Evolutionary conservation across 1,140 invertebrate species (phyloP).

Genomic region (Caenorhabditis latens): DNA sequence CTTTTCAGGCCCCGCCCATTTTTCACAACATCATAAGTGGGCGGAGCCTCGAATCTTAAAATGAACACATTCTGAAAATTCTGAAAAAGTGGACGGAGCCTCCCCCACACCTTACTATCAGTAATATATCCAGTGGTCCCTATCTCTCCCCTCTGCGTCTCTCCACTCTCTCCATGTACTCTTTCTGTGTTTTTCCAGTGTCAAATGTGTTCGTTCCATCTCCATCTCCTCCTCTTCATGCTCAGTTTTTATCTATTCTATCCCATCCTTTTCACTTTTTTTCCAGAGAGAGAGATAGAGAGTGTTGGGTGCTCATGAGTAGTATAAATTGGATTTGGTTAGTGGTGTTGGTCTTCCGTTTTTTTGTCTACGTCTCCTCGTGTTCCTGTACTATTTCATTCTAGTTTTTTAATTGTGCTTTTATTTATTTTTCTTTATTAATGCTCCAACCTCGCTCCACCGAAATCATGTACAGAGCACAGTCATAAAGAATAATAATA

Average conservation of each 20-base stretch:
- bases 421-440: not conserved
- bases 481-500: too few species aligned
- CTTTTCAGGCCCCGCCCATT: too few species aligned
- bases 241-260: not conserved
- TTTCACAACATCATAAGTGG: too few species aligned
- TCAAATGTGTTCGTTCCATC: constrained; percentile 35
- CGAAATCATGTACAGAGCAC: too few species aligned
- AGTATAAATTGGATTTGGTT: constrained; percentile 50
- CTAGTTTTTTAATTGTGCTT: not conserved
- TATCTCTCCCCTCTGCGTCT: not conserved
- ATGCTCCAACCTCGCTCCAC: too few species aligned
- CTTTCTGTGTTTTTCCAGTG: not conserved
- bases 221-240: not conserved
- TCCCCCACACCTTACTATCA: too few species aligned
- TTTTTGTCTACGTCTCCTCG: not conserved
- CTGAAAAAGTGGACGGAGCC: not conserved
- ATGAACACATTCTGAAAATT: not conserved
- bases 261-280: constrained; percentile 14
- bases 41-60: too few species aligned
- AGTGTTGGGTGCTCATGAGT: constrained; percentile 11
- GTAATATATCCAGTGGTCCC: not conserved
- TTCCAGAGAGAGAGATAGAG: constrained; percentile 26
- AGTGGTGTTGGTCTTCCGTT: not conserved
- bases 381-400: not conserved
- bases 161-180: not conserved